Conservation (phyloP, 2,888 invertebrate species). For the Rhopalosiphum nymphaeae region DNA sequence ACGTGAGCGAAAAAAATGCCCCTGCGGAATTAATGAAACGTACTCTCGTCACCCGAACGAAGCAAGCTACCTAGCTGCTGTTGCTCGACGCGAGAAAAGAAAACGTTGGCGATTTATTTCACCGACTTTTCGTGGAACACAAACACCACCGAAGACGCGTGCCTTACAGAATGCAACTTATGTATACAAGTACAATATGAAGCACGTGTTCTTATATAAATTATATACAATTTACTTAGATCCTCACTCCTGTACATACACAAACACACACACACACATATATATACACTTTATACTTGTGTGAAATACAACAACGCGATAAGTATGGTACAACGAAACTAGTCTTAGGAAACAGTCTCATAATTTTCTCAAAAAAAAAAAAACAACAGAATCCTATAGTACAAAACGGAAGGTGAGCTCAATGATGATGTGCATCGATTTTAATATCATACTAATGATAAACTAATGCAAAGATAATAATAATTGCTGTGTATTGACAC, state of each 20-base stretch:
- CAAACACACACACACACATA: background rate
- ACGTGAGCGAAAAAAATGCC: background rate
- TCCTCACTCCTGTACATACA: background rate
- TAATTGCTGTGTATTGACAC: background rate
- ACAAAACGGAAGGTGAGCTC: background rate
- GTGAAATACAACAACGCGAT: background rate
- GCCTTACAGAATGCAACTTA: background rate
- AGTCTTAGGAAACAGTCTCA: background rate
- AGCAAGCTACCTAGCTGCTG: background rate
- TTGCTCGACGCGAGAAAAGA: background rate
- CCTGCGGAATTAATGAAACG: slow-evolving; percentile 54
- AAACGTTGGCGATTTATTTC: slow-evolving; percentile 28
- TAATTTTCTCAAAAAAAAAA: background rate
- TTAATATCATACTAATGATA: too few species aligned
- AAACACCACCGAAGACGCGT: background rate
- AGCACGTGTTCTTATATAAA: background rate
- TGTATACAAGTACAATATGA: background rate
- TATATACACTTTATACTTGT: background rate
- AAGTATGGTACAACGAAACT: background rate
- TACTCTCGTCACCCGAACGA: slow-evolving; percentile 28
- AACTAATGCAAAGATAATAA: background rate
- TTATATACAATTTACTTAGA: background rate
- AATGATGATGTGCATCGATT: background rate
- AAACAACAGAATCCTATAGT: background rate
- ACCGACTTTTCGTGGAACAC: background rate